These are phyloP conservation scores for Osedax fenrisi DNA, from an alignment of 2,888 invertebrate genomes.

Conservation along the genomic window DNA sequence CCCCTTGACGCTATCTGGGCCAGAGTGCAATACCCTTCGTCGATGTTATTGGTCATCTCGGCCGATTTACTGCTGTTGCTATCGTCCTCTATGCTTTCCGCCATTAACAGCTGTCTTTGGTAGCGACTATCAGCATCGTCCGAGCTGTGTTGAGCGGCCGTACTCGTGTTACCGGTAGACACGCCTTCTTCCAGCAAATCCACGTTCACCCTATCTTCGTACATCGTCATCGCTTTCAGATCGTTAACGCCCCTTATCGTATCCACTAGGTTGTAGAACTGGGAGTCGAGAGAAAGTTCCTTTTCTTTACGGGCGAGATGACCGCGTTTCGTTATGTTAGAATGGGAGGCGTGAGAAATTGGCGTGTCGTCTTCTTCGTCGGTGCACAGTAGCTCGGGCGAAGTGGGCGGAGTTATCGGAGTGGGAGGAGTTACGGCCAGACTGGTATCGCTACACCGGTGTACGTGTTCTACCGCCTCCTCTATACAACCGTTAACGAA, in stretches of 20 bases:
- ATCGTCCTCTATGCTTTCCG: constrained; percentile 9
- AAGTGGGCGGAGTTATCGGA: neutral
- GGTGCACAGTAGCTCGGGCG: neutral
- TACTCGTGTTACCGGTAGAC: neutral
- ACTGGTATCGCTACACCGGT: neutral
- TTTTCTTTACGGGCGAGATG: neutral
- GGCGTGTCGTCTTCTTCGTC: neutral
- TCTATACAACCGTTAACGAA: neutral
- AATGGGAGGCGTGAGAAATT: neutral
- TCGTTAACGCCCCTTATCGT: neutral
- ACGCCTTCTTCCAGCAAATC: neutral
- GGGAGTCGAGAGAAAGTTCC: too few species aligned
- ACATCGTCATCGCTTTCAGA: neutral
- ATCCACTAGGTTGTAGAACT: neutral
- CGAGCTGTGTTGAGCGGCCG: neutral
- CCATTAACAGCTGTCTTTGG: neutral
- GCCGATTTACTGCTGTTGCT: neutral
- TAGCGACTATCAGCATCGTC: neutral
- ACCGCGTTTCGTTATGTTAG: neutral
- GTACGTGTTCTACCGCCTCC: neutral
- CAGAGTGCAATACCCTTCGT: constrained; percentile 11
- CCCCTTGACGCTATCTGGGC: neutral
- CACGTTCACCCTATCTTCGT: neutral
- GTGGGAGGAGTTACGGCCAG: neutral
- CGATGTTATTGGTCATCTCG: neutral